Conservation (phyloP, 1,140 invertebrate species). For the Telenomus remus region DNA sequence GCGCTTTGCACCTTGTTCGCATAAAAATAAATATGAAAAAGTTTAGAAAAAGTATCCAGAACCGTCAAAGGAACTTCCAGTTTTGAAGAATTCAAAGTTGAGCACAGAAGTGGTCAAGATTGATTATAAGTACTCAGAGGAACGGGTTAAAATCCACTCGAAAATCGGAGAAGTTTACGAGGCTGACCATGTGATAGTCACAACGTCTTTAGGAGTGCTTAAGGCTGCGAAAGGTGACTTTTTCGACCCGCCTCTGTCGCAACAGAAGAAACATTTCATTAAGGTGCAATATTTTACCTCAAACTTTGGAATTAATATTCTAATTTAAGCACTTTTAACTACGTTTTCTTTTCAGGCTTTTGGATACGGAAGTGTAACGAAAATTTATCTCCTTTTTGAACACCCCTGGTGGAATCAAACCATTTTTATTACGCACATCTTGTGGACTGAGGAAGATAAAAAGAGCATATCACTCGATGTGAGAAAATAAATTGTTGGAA, state of each 20-base stretch:
- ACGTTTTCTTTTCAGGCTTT: conserved; percentile 72
- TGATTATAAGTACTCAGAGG: conserved; percentile 55
- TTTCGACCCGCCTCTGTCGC: conserved; percentile 67
- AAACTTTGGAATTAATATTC: too few relatives aligned
- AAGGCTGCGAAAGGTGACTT: conserved; percentile 66
- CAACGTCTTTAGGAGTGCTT: conserved; percentile 73
- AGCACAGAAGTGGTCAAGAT: conserved; percentile 65
- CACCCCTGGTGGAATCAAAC: conserved; percentile 77
- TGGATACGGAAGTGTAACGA: conserved; percentile 78
- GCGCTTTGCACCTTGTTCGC: too few relatives aligned
- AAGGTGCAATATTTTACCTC: conserved; percentile 63
- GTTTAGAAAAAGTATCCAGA: conserved; percentile 65
- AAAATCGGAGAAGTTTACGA: conserved; percentile 62
- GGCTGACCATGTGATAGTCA: conserved; percentile 73
- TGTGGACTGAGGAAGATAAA: conserved; percentile 76
- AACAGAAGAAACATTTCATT: conserved; percentile 64
- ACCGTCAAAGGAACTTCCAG: conserved; percentile 55
- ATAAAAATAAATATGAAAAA: neutral
- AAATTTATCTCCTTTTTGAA: conserved; percentile 83
- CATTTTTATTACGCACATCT: conserved; percentile 72
- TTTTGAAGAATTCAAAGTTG: conserved; percentile 64
- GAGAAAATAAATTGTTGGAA: neutral
- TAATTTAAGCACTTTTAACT: too few relatives aligned
- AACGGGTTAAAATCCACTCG: conserved; percentile 60
- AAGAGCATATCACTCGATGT: conserved; percentile 53